Evolutionary conservation across 2,113 vertebrate species (phyloP), one percentile per base, ranked within the genome.

Genomic region (Otus sunia): DNA sequence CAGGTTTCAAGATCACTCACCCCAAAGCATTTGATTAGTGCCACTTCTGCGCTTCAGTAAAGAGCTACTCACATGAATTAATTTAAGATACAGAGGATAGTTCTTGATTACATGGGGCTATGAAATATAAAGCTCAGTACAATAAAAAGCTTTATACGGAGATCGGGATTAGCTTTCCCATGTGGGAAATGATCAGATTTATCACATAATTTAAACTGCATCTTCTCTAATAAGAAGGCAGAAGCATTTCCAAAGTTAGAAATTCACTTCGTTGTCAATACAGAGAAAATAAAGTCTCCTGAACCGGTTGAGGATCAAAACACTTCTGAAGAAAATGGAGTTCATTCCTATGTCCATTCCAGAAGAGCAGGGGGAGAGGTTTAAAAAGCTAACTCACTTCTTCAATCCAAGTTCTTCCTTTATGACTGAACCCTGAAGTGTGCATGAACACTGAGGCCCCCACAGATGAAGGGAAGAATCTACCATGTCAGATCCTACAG

Each of bases 11-110:
- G 92, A 90, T 83, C 82, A 66, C 66, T 88, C 71, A 88, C 91
- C 67, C 77, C 94, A 53, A 69, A 60, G 85, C 18, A 68, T 86
- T 69, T 80, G 62, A 90, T 90, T 83, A 92, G 62, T 90, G 91
- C 79, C 82, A 90, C 86, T 96, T 77, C 45, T 39, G 82, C 9
- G 22, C 86, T 73, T 83, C 94, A 58, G 58, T 41, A 39, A 88
- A 76, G 82, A 94, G 75, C 91, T 76, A 69, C 62, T 92, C 92
- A 80, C 50, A 41, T 3, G 62, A 87, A 72, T 79, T 87, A 88
- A 93, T 79, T 89, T 69, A 56, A 85, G 87, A 90, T 50, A 52
- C 60, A 85, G 80, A 89, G 52, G 56, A 63, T 30, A 60, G 56
- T 39, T 60, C 69, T 74, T 64, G 64, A 56, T 95, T 94, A 64